A percentile compares a stretch with the other conserved stretches of the same genome.
These are phyloP conservation scores for Synergus gifuensis DNA, from an alignment of 2,888 invertebrate genomes.

Conservation along the genomic window DNA sequence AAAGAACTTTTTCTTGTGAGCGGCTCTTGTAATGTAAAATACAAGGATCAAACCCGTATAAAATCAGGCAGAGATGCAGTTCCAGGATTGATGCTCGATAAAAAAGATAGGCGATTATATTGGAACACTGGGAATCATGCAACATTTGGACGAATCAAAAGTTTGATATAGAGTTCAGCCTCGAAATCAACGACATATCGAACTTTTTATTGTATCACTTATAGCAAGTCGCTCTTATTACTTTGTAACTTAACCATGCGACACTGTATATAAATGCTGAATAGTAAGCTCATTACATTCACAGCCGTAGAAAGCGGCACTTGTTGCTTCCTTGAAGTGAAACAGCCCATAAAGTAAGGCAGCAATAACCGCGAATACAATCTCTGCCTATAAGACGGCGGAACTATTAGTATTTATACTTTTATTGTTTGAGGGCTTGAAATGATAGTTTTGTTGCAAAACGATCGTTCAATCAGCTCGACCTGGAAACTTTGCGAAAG, in stretches of 20 bases:
- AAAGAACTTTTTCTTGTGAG: no score
- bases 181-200: not conserved
- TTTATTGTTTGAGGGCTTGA: constrained; percentile 21
- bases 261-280: constrained; percentile 28
- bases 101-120: no score
- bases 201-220: not conserved
- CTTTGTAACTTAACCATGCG: constrained; percentile 1
- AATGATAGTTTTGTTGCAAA: not conserved
- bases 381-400: constrained; percentile 14
- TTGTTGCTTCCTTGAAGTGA: constrained; percentile 39
- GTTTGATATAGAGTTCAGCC: no score
- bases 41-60: no score
- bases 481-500: not conserved
- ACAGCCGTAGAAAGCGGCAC: constrained; percentile 38
- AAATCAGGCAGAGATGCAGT: no score
- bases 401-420: constrained; percentile 28
- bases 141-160: no score
- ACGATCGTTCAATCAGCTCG: not conserved
- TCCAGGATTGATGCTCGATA: no score
- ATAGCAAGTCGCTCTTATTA: constrained; percentile 4
- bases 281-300: constrained; percentile 40
- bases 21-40: no score
- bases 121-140: no score
- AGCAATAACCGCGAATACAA: constrained; percentile 34
- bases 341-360: constrained; percentile 38